phyloP scores from a whole-genome alignment of 2,113 vertebrate species.

The Melierax canorus region DNA sequence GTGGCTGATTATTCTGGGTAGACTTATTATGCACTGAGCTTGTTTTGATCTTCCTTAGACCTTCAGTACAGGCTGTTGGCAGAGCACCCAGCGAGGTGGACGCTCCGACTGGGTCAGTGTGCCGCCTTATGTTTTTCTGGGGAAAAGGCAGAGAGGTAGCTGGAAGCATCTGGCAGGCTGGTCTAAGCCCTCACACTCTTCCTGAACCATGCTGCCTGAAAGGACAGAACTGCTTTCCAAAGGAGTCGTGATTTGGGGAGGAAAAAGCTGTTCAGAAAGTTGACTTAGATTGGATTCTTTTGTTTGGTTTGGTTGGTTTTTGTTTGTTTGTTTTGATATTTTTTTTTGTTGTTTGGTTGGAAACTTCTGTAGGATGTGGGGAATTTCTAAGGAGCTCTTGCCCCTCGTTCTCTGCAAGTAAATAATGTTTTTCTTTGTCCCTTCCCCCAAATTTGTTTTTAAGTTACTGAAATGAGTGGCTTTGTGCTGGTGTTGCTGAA shows the following conservation, averaged over 20 bases:
- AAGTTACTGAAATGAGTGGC: background rate
- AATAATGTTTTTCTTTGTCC: background rate
- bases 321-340: background rate
- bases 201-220: accelerated
- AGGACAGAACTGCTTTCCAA: background rate
- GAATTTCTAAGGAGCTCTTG: background rate
- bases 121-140: background rate
- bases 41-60: background rate
- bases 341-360: background rate
- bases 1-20: background rate
- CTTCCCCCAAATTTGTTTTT: background rate
- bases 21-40: background rate
- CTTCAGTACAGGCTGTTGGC: background rate
- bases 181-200: background rate
- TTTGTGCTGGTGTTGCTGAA: background rate
- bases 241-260: accelerated
- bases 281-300: background rate
- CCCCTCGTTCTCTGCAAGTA: background rate
- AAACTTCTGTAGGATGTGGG: background rate
- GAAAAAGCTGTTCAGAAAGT: background rate
- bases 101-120: background rate
- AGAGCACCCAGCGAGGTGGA: background rate
- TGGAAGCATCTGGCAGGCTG: background rate
- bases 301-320: background rate
- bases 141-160: background rate